phyloP scores from a whole-genome alignment of 1,140 invertebrate species.

The silkworm (Bombyx mori) region ASM3026992v2 NC_085107.1:13455001-13455500 shows the following conservation, averaged over 20 bases:
- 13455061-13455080: background rate
- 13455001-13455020: too few species aligned
- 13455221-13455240: background rate
- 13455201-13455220: constrained; percentile 1
- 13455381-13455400: too few species aligned
- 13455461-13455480: constrained; percentile 35
- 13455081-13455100: constrained; percentile 2
- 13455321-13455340: constrained; percentile 5
- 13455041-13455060: too few species aligned
- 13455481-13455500: constrained; percentile 36
- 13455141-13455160: constrained; percentile 1
- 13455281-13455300: background rate
- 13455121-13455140: constrained; percentile 4
- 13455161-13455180: background rate
- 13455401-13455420: constrained; percentile 21
- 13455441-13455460: constrained; percentile 57
- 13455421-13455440: constrained; percentile 25
- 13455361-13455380: too few species aligned
- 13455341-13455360: background rate
- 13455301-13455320: constrained; percentile 16
- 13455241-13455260: background rate
- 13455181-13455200: background rate
- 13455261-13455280: too few species aligned
- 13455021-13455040: too few species aligned
- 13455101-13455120: background rate